These are phyloP conservation scores for Laticauda laticaudata DNA, from an alignment of 2,113 vertebrate genomes.

Conservation along the genomic window DNA sequence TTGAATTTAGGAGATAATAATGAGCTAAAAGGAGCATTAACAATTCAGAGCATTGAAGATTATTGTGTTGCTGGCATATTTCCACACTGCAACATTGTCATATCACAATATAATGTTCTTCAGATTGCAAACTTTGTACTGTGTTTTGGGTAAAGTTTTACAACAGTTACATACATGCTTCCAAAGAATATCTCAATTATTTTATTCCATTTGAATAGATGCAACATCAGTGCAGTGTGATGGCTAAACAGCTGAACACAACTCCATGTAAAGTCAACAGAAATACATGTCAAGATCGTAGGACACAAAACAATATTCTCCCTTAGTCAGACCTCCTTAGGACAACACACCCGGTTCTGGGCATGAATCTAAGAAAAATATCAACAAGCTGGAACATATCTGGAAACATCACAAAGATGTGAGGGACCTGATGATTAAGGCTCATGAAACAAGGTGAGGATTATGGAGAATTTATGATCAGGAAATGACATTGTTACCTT, in stretches of 20 bases:
- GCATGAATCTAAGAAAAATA: background rate
- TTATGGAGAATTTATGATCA: background rate
- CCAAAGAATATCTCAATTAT: background rate
- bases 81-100: background rate
- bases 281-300: background rate
- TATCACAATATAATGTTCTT: background rate
- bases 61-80: background rate
- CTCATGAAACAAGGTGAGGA: background rate
- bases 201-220: background rate
- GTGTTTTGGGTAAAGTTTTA: background rate
- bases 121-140: background rate
- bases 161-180: background rate
- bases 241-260: background rate
- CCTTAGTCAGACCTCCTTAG: background rate
- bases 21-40: background rate
- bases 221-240: background rate
- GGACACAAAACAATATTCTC: background rate
- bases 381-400: background rate
- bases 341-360: background rate
- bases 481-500: background rate
- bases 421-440: background rate
- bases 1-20: background rate
- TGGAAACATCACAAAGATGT: no score
- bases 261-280: background rate
- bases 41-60: background rate